Evolutionary conservation across 2,113 vertebrate genomes (phyloP), one percentile per base, ranked within the genome.

Genomic region (Vimba vimba): DNA sequence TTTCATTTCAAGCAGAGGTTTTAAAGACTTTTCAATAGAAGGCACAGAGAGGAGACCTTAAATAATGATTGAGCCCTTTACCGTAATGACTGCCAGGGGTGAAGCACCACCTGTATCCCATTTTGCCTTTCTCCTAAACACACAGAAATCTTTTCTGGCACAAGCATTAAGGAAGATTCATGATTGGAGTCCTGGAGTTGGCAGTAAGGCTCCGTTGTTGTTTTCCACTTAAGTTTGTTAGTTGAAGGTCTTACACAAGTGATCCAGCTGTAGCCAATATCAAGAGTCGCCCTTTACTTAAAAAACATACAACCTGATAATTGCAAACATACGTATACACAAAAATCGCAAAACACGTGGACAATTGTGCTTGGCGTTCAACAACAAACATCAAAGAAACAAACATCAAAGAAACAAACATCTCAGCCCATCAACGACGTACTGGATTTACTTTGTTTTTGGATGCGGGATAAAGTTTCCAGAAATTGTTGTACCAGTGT

Each of bases 1-100:
- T 92, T 92, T 92, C 90, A 88, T 93, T 94, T 91, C 89, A 77
- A 90, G 88, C 89, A 90, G 91, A 90, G 68, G 80, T 91, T 93
- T 92, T 91, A 91, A 86, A 87, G 90, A 86, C 87, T 88, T 90
- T 91, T 90, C 89, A 88, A 88, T 60, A 83, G 74, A 73, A 66
- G 77, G 88, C 82, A 85, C 86, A 21, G 50, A 85, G 86, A 76
- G 84, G 30, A 30, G 75, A 68, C 73, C 77, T 85, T 57, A 59
- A 86, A 79, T 90, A 76, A 66, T 39, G 90, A 89, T 79, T 77
- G 88, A 87, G 84, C 68, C 55, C 83, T 90, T 50, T 57, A 82
- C 47, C 89, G 90, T 91, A 93, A 93, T 92, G 79, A 91, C 73
- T 92, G 86, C 86, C 92, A 93, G 91, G 77, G 90, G 85, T 83